Conservation (phyloP, 2,113 vertebrate species). For the Vireo altiloquus region DNA sequence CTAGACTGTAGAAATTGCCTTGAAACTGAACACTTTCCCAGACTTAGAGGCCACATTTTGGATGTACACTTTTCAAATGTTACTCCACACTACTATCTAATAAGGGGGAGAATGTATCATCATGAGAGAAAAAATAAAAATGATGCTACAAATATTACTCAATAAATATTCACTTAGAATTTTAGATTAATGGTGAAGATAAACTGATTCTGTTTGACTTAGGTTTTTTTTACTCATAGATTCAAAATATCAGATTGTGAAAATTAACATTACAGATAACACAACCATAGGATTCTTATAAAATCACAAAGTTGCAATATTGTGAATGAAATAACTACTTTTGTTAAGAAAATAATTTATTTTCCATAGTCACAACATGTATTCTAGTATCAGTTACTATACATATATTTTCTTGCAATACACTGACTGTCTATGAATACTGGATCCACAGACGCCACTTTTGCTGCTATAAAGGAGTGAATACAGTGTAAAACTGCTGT, state of each 20-base stretch:
- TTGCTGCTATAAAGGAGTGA: constrained; percentile 91
- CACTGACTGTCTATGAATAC: constrained; percentile 84
- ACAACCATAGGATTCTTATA: constrained; percentile 64
- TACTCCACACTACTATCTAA: neutral
- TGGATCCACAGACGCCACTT: constrained; percentile 92
- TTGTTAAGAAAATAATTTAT: constrained; percentile 75
- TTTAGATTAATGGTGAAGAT: neutral
- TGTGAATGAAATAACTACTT: constrained; percentile 64
- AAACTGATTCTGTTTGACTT: constrained; percentile 36
- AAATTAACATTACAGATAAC: constrained; percentile 65
- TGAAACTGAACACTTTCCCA: neutral
- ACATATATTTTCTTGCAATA: constrained; percentile 77
- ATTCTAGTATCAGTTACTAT: constrained; percentile 73
- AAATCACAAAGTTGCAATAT: constrained; percentile 63
- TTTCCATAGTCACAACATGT: constrained; percentile 30
- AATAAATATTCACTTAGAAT: neutral
- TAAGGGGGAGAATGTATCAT: neutral
- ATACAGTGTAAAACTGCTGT: constrained; percentile 89
- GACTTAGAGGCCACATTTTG: neutral
- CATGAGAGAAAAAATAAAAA: neutral
- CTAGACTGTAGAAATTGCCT: neutral
- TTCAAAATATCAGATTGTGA: constrained; percentile 28
- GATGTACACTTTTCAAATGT: neutral
- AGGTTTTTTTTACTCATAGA: neutral
- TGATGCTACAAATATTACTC: neutral